These are phyloP conservation scores for Zophobas atratus DNA, from an alignment of 1,140 invertebrate species.

Conservation along the genomic window DNA sequence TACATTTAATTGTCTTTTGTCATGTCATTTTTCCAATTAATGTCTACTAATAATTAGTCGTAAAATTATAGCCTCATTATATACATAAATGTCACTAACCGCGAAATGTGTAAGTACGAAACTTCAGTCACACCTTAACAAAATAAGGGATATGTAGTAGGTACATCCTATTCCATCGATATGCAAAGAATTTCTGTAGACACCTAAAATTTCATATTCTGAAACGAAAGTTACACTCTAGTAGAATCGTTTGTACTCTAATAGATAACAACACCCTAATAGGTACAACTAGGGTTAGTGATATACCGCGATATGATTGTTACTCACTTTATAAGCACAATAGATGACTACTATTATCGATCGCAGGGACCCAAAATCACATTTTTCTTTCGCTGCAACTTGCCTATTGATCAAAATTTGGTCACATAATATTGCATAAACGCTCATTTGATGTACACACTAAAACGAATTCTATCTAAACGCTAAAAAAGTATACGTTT, in stretches of 20 bases:
- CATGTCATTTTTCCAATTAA: conserved; percentile 32
- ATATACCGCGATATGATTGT: conserved; percentile 51
- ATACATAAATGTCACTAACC: conserved; percentile 48
- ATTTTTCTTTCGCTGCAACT: too few species aligned
- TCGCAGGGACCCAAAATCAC: background rate
- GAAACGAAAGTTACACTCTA: conserved; percentile 3
- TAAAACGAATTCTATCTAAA: too few species aligned
- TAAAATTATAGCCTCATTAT: conserved; percentile 50
- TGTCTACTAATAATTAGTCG: conserved; percentile 8
- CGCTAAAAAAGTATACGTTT: too few species aligned
- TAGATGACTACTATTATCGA: conserved; percentile 41
- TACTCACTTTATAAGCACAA: conserved; percentile 48
- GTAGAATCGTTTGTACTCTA: conserved; percentile 48
- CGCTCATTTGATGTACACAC: too few species aligned
- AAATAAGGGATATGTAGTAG: conserved; percentile 13
- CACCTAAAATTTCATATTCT: conserved; percentile 10
- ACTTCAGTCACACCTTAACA: conserved; percentile 22
- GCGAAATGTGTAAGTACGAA: conserved; percentile 31
- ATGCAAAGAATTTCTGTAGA: conserved; percentile 17
- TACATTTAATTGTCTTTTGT: conserved; percentile 62
- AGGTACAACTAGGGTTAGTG: conserved; percentile 50
- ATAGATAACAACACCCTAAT: conserved; percentile 49
- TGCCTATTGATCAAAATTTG: too few species aligned
- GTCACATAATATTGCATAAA: too few species aligned
- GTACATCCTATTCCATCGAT: conserved; percentile 22